Conservation (phyloP, 2,888 invertebrate genomes). For the Harmothoe impar region DNA sequence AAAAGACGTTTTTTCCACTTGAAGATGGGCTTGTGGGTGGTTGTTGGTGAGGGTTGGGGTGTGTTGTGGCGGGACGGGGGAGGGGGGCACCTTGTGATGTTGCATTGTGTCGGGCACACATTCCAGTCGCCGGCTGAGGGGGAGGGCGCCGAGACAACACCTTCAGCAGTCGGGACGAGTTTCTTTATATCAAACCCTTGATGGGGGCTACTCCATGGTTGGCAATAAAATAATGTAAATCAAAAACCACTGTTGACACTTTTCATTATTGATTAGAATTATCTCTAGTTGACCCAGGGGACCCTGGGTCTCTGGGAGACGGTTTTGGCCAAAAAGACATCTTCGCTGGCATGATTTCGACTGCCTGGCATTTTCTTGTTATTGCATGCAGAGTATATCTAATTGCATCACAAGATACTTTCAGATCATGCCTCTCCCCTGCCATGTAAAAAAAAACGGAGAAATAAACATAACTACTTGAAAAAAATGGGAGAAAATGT, state of each 20-base stretch:
- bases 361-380: too few species aligned
- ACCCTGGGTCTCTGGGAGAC: too few species aligned
- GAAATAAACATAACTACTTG: too few species aligned
- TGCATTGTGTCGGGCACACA: slow-evolving; percentile 21
- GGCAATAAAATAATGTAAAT: slow-evolving; percentile 60
- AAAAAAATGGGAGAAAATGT: too few species aligned
- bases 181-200: slow-evolving; percentile 43
- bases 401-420: too few species aligned
- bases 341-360: too few species aligned
- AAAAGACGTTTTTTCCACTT: not conserved
- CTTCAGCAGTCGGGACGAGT: slow-evolving; percentile 24
- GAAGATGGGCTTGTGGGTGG: not conserved
- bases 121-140: slow-evolving; percentile 14
- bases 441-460: too few species aligned
- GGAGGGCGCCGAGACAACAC: not conserved
- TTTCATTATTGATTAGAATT: not conserved
- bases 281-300: too few species aligned
- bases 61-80: not conserved
- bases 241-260: not conserved
- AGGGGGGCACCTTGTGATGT: not conserved
- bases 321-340: too few species aligned
- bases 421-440: too few species aligned
- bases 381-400: too few species aligned
- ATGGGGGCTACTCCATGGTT: slow-evolving; percentile 49
- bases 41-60: not conserved